A percentile compares a stretch with the other conserved stretches of the same genome.
Conservation (phyloP, 2,113 vertebrate genomes). For the Pelusios castaneus region DNA sequence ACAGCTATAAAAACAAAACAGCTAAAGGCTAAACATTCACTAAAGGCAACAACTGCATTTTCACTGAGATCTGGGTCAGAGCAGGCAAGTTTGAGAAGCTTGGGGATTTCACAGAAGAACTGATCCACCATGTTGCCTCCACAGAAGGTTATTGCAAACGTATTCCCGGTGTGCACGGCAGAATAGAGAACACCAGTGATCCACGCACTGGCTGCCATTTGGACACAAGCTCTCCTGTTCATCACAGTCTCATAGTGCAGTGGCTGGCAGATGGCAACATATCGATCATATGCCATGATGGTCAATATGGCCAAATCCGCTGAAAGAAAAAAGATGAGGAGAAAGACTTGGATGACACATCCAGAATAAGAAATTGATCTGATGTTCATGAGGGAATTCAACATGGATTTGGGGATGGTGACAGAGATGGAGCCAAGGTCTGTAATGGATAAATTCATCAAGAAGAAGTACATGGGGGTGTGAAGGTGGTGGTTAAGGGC, state of each 20-base stretch:
- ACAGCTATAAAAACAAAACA: no score
- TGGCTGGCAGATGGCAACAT: not conserved
- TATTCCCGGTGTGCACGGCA: no score
- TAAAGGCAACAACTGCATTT: not conserved
- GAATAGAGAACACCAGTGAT: no score
- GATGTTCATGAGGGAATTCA: slow-evolving; percentile 4
- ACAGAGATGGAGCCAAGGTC: slow-evolving; percentile 53
- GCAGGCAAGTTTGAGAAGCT: not conserved
- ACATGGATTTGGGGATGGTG: slow-evolving; percentile 46
- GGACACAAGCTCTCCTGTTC: no score
- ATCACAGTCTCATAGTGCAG: no score
- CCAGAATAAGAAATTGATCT: slow-evolving; percentile 30
- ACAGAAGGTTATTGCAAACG: no score
- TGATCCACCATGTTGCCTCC: no score
- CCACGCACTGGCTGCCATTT: no score
- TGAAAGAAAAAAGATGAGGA: slow-evolving; percentile 29
- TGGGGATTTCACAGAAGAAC: no score
- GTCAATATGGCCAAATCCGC: slow-evolving; percentile 50
- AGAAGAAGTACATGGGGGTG: slow-evolving; percentile 1
- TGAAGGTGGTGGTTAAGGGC: no score
- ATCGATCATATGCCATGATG: slow-evolving; percentile 24
- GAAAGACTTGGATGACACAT: not conserved
- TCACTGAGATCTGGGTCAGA: not conserved
- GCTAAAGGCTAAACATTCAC: slow-evolving; percentile 27
- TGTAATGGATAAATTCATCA: slow-evolving; percentile 53